These are phyloP conservation scores for Tetranychus urticae DNA, from an alignment of 1,140 invertebrate species.

Conservation along the genomic window DNA sequence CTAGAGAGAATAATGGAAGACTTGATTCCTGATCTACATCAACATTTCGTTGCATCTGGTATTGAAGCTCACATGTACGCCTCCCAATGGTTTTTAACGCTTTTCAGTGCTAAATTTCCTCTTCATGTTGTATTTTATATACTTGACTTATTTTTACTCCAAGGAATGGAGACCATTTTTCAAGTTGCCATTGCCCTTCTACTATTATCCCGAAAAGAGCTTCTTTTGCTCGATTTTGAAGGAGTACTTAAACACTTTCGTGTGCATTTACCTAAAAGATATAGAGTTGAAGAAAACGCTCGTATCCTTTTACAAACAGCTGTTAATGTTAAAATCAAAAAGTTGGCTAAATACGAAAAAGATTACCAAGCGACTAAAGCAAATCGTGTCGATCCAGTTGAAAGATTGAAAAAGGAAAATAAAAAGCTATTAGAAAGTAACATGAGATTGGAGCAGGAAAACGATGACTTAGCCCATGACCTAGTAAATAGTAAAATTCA, in stretches of 20 bases:
- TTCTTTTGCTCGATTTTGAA: slow-evolving; percentile 89
- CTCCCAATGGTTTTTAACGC: slow-evolving; percentile 95
- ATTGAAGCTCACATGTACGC: slow-evolving; percentile 98
- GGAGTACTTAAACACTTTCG: slow-evolving; percentile 72
- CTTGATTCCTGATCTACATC: slow-evolving; percentile 61
- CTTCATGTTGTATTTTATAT: slow-evolving; percentile 92
- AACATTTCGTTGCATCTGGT: slow-evolving; percentile 59
- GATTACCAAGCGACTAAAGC: slow-evolving; percentile 63
- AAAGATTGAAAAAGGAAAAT: slow-evolving; percentile 31
- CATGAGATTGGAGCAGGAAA: slow-evolving; percentile 35
- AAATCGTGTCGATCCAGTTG: slow-evolving; percentile 30
- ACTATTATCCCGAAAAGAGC: slow-evolving; percentile 60
- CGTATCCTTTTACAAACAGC: slow-evolving; percentile 67
- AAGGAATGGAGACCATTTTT: slow-evolving; percentile 75
- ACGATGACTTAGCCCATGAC: slow-evolving; percentile 37
- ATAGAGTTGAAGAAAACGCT: slow-evolving; percentile 65
- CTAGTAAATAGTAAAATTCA: slow-evolving; percentile 32
- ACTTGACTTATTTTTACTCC: slow-evolving; percentile 66
- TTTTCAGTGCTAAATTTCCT: slow-evolving; percentile 95
- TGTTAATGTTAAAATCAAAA: slow-evolving; percentile 58
- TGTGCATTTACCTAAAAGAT: slow-evolving; percentile 86
- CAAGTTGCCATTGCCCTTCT: slow-evolving; percentile 81
- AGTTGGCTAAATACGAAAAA: slow-evolving; percentile 82
- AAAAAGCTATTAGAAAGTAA: slow-evolving; percentile 25
- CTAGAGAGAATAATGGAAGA: slow-evolving; percentile 79